Evolutionary conservation across 2,888 invertebrate genomes (phyloP), one percentile per base, ranked within the genome.

Genomic region (Chrysolina oricalcia): DNA sequence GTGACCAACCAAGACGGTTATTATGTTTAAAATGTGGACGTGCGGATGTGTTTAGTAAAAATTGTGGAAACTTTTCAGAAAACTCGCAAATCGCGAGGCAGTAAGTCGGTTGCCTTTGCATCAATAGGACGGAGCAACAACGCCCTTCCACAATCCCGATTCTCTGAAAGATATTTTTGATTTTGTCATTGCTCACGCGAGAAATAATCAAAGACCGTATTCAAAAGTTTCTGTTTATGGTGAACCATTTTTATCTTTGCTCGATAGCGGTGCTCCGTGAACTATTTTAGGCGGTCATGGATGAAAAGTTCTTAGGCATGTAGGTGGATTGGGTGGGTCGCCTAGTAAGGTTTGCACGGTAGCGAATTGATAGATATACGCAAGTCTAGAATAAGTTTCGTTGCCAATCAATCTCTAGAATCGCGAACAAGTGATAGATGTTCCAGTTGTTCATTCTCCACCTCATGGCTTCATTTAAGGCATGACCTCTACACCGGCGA

Each of bases 1-100:
- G 69, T 17, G 19, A n/a, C 17, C 10, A 69, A 53, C 53, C 69
- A 23, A 69, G 40, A 27, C n/a, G n/a, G n/a, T n/a, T n/a, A n/a
- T n/a, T n/a, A n/a, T n/a, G n/a, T n/a, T n/a, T n/a, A n/a, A n/a
- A n/a, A n/a, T n/a, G n/a, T n/a, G n/a, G n/a, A n/a, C n/a, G n/a
- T n/a, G n/a, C n/a, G n/a, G n/a, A n/a, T 59, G 19, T 19, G 11
- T 5, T 11, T 17, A 59, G 59, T n/a, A 19, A 11, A 5, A 21
- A 17, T 5, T 59, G 13, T 19, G 21, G 21, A 17, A 59, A 59
- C 21, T 59, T 11, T 59, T 59, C 59, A 59, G 19, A 59, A 59
- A 59, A 19, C 59, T 59, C 11, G 15, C 4, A 11, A 9, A 10
- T 23, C 3, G 19, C 11, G 59, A 59, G 59, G 19, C 59, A 59